phyloP scores from a whole-genome alignment of 2,113 vertebrate species.

The Paramormyrops kingsleyae region DNA sequence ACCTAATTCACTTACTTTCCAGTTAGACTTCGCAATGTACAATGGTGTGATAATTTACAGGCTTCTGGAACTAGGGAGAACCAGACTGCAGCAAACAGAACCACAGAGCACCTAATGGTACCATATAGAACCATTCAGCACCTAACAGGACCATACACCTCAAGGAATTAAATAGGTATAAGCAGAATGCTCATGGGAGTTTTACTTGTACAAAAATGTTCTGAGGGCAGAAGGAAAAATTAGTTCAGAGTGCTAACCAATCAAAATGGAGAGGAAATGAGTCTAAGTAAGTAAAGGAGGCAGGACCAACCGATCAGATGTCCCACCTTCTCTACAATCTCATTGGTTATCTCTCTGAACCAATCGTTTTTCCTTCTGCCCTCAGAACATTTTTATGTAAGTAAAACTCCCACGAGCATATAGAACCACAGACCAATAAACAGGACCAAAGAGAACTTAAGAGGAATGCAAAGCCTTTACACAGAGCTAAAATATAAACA shows the following conservation, averaged over 20 bases:
- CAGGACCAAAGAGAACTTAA: neutral
- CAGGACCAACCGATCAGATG: neutral
- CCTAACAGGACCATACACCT: neutral
- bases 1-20: neutral
- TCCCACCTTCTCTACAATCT: neutral
- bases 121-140: neutral
- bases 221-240: neutral
- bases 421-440: neutral
- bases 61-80: neutral
- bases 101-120: neutral
- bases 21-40: neutral
- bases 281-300: neutral
- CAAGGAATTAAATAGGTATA: neutral
- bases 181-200: neutral
- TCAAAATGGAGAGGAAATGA: neutral
- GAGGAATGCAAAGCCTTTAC: neutral
- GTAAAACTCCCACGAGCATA: neutral
- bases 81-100: neutral
- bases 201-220: neutral
- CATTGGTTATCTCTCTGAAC: neutral
- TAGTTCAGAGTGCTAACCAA: neutral
- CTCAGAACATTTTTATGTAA: neutral
- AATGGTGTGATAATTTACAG: neutral
- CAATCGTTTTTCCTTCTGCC: neutral
- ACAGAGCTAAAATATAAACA: neutral